Percentiles rank a stretch among this genome's conserved stretches.
phyloP scores from a whole-genome alignment of 2,797 vertebrate species.

The Halcyon badia region DNA sequence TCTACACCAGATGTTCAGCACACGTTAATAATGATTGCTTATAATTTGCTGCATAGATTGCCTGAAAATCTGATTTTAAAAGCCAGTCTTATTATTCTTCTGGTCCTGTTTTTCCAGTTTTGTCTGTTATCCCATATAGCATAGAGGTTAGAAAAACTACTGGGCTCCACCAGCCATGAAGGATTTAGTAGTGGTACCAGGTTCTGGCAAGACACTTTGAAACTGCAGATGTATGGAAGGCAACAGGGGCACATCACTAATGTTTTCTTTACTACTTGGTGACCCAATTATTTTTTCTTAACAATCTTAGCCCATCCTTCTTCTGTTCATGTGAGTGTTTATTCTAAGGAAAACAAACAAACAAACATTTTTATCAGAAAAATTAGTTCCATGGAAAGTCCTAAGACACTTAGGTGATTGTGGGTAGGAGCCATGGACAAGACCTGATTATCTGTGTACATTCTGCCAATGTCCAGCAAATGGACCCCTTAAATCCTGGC shows the following conservation, averaged over 20 bases:
- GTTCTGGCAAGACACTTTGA: background rate
- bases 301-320: background rate
- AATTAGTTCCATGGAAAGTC: background rate
- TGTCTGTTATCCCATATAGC: background rate
- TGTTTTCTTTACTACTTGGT: background rate
- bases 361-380: background rate
- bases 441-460: fast-evolving
- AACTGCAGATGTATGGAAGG: background rate
- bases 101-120: background rate
- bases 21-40: fast-evolving
- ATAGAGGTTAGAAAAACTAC: background rate
- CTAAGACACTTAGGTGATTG: background rate
- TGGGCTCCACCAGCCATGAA: background rate
- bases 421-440: background rate
- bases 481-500: background rate
- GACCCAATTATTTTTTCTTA: background rate
- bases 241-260: background rate
- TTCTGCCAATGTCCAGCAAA: background rate
- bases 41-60: background rate
- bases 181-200: background rate
- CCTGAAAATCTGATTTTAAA: background rate
- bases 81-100: background rate
- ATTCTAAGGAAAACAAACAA: background rate
- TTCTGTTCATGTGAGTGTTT: background rate
- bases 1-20: background rate